Evolutionary conservation across 2,797 vertebrate species (phyloP).

Genomic region (Halcyon leucocephala): DNA sequence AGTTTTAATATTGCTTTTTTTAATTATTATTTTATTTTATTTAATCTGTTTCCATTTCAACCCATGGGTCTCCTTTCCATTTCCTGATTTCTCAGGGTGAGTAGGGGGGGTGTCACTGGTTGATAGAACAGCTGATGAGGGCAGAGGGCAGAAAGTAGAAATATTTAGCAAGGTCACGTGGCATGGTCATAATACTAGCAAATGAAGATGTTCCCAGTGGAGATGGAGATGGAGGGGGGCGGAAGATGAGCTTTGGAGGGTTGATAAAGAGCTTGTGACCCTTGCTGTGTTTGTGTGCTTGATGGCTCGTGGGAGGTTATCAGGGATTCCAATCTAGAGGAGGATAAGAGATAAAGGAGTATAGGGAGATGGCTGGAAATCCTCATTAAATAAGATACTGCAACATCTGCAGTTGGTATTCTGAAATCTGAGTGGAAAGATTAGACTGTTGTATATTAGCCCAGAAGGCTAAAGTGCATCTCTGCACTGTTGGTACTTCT

Average conservation of each 20-base stretch:
- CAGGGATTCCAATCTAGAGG: slow-evolving; percentile 48
- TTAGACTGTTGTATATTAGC: slow-evolving; percentile 53
- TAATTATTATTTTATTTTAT: background rate
- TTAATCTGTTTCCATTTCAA: background rate
- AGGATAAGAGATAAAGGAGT: slow-evolving; percentile 54
- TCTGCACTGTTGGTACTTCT: slow-evolving; percentile 12
- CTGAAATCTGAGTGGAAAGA: slow-evolving; percentile 57
- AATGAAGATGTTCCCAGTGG: background rate
- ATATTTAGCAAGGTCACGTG: background rate
- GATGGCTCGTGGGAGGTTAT: slow-evolving; percentile 28
- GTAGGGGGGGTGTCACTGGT: background rate
- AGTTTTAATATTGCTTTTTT: background rate
- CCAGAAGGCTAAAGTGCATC: slow-evolving; percentile 51
- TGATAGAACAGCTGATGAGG: background rate
- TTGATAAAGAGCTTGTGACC: background rate
- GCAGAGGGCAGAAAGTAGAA: background rate
- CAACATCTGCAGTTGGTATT: slow-evolving; percentile 60
- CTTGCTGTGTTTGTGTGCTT: background rate
- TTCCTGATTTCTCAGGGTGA: background rate
- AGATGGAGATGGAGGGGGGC: background rate
- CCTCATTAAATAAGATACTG: slow-evolving; percentile 63
- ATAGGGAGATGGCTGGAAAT: slow-evolving; percentile 41
- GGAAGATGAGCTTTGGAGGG: background rate
- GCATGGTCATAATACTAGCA: background rate
- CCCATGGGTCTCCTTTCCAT: background rate